Evolutionary conservation across 2,888 invertebrate species (phyloP).

Genomic region (Aleiodes testaceus): DNA sequence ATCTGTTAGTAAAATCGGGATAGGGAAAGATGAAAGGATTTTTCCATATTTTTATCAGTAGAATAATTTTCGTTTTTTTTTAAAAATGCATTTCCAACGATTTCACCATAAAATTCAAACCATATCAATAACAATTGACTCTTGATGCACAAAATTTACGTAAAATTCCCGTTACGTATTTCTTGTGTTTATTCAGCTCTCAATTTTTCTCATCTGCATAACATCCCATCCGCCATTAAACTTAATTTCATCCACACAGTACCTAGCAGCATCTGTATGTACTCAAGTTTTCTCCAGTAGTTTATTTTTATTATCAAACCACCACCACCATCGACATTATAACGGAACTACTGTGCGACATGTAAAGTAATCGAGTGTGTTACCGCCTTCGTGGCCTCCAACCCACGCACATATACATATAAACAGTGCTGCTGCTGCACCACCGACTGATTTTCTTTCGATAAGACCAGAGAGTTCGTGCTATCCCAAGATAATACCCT

Average conservation of each 20-base stretch:
- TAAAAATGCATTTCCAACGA: too few species aligned
- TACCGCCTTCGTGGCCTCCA: constrained; percentile 19
- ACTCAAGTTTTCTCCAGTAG: constrained; percentile 5
- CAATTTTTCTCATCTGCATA: constrained; percentile 2
- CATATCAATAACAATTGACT: neutral
- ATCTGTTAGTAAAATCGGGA: neutral
- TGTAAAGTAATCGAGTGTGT: constrained; percentile 22
- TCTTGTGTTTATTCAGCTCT: neutral
- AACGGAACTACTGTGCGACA: constrained; percentile 32
- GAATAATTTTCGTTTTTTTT: too few species aligned
- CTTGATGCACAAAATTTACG: neutral
- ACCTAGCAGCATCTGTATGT: neutral
- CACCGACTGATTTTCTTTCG: constrained; percentile 15
- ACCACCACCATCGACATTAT: constrained; percentile 5
- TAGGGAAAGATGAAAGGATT: neutral
- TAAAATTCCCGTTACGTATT: constrained; percentile 11
- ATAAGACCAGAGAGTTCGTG: neutral
- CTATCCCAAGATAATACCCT: constrained; percentile 23
- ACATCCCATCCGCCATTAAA: neutral
- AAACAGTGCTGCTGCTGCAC: neutral
- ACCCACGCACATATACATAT: constrained; percentile 15
- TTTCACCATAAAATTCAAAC: neutral
- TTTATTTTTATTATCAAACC: neutral
- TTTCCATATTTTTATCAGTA: neutral
- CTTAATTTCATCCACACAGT: neutral